Evolutionary conservation across 1,140 invertebrate genomes (phyloP).

Genomic region (Sycophaga agraensis): DNA sequence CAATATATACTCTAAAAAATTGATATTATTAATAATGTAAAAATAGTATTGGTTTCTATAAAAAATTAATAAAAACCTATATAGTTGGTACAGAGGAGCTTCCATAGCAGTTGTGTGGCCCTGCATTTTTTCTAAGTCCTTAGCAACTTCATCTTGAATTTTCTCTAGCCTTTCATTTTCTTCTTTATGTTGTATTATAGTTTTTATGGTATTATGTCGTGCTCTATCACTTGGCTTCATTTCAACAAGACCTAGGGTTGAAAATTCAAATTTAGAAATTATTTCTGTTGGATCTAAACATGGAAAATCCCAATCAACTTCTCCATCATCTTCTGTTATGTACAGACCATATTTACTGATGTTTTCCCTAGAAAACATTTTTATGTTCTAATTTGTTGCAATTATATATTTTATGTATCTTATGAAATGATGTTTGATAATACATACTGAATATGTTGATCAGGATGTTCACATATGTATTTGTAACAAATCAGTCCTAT

Average conservation of each 20-base stretch:
- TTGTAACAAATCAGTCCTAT: constrained; percentile 91
- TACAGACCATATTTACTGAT: constrained; percentile 79
- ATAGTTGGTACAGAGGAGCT: constrained; percentile 82
- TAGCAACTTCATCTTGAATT: constrained; percentile 45
- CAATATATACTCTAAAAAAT: constrained; percentile 66
- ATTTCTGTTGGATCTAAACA: constrained; percentile 83
- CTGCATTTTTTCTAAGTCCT: constrained; percentile 65
- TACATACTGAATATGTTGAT: constrained; percentile 62
- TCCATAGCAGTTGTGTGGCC: constrained; percentile 74
- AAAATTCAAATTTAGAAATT: constrained; percentile 91
- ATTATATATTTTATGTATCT: not conserved
- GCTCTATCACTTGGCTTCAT: constrained; percentile 57
- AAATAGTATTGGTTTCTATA: not conserved
- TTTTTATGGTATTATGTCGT: constrained; percentile 38
- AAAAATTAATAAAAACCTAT: constrained; percentile 48
- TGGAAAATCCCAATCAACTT: constrained; percentile 92
- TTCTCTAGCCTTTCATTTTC: constrained; percentile 50
- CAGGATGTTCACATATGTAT: constrained; percentile 58
- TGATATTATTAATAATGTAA: not conserved
- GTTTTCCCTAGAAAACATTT: constrained; percentile 50
- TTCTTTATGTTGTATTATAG: constrained; percentile 36
- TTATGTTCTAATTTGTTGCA: not conserved
- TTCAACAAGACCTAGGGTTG: constrained; percentile 83
- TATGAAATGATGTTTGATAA: not conserved
- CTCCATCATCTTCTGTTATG: constrained; percentile 96